These are phyloP conservation scores for Leptinotarsa rubiginosa DNA, from an alignment of 2,888 invertebrate genomes.

Conservation along the genomic window DNA sequence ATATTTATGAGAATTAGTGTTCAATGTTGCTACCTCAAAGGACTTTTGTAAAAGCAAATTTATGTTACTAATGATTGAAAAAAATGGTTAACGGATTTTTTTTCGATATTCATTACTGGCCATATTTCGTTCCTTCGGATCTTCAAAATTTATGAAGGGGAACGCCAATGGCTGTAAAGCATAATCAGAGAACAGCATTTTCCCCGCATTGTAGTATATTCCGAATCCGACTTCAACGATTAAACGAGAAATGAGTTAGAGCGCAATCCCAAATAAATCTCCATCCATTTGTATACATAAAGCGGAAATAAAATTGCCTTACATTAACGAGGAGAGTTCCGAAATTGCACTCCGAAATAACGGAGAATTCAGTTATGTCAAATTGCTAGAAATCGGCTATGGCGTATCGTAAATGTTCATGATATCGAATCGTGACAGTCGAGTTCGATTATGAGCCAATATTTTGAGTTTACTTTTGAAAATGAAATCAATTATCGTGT, in stretches of 20 bases:
- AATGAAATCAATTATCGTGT: not conserved
- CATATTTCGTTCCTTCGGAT: not conserved
- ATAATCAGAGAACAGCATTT: conserved; percentile 3
- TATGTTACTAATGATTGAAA: too few relatives aligned
- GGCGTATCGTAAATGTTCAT: conserved; percentile 37
- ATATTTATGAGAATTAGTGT: too few relatives aligned
- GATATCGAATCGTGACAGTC: conserved; percentile 27
- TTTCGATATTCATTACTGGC: too few relatives aligned
- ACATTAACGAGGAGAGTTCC: conserved; percentile 34
- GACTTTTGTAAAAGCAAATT: too few relatives aligned
- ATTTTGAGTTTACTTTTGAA: not conserved
- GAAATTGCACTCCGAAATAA: conserved; percentile 35
- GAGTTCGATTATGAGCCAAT: conserved; percentile 10
- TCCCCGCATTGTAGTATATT: not conserved
- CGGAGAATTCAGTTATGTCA: conserved; percentile 34
- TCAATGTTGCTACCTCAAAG: too few relatives aligned
- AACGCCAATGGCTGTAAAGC: not conserved
- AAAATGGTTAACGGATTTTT: too few relatives aligned
- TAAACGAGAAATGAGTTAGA: conserved; percentile 19
- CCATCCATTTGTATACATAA: conserved; percentile 12
- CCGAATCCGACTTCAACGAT: conserved; percentile 5
- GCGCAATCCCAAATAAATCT: conserved; percentile 14
- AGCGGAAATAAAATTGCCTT: conserved; percentile 21
- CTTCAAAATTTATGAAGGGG: not conserved
- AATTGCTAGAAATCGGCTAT: conserved; percentile 34